Percentiles rank a stretch among this genome's conserved stretches.
Conservation (phyloP, 1,140 invertebrate species). For the Cotesia chilonis region DNA sequence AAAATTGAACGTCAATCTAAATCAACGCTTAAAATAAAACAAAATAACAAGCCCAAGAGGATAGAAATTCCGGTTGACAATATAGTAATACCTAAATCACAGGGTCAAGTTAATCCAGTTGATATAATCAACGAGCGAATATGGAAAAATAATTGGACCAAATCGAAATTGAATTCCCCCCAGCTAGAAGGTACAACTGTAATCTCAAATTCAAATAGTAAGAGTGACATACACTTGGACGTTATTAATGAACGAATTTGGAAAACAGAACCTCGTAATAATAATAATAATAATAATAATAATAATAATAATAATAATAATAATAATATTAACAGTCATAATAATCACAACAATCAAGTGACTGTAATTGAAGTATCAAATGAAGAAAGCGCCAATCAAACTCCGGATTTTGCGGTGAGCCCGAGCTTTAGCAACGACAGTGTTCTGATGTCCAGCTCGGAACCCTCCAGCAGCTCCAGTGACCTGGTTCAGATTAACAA, state of each 20-base stretch:
- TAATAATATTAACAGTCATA: slow-evolving; percentile 23
- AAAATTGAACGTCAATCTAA: slow-evolving; percentile 26
- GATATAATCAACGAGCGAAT: slow-evolving; percentile 61
- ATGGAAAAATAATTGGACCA: slow-evolving; percentile 59
- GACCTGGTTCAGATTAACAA: slow-evolving; percentile 47
- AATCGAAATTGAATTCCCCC: slow-evolving; percentile 28
- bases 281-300: slow-evolving; percentile 8
- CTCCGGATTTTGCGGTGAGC: slow-evolving; percentile 52
- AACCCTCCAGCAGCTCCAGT: slow-evolving; percentile 61
- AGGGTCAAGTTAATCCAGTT: slow-evolving; percentile 42
- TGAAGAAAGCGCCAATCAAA: slow-evolving; percentile 44
- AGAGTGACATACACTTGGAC: slow-evolving; percentile 48
- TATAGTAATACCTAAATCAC: slow-evolving; percentile 37
- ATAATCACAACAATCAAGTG: slow-evolving; percentile 35
- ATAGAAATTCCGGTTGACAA: background rate
- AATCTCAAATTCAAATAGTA: slow-evolving; percentile 16
- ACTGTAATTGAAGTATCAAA: slow-evolving; percentile 59
- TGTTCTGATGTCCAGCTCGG: slow-evolving; percentile 58
- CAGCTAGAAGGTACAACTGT: slow-evolving; percentile 22
- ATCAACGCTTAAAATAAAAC: slow-evolving; percentile 15
- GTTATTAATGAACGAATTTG: slow-evolving; percentile 60
- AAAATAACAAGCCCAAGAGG: slow-evolving; percentile 13
- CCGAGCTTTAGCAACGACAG: slow-evolving; percentile 62
- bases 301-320: slow-evolving; percentile 13
- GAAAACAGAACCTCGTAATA: slow-evolving; percentile 44